These are phyloP conservation scores for Polydrusus pterygomalis DNA, from an alignment of 2,888 invertebrate species.

Conservation along the genomic window DNA sequence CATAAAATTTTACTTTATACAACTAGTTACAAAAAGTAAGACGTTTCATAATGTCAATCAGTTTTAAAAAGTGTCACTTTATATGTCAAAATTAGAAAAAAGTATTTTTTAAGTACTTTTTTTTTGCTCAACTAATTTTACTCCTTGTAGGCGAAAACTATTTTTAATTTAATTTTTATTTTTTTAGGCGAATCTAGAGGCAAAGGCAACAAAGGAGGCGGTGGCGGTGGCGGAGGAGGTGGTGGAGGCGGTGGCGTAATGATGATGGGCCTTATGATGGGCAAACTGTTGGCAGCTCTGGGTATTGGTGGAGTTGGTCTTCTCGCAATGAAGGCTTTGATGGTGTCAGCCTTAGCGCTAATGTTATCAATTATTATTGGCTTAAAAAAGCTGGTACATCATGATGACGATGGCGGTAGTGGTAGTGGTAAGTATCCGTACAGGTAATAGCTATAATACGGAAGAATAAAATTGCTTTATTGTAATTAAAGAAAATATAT, in stretches of 20 bases:
- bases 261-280: constrained; percentile 83
- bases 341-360: constrained; percentile 81
- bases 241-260: constrained; percentile 76
- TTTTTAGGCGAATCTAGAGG: constrained; percentile 69
- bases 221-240: constrained; percentile 69
- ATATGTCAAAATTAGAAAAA: too few species aligned
- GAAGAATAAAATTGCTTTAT: too few species aligned
- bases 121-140: too few species aligned
- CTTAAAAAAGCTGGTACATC: constrained; percentile 80
- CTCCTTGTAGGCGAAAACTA: too few species aligned
- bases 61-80: too few species aligned
- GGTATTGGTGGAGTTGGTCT: constrained; percentile 85
- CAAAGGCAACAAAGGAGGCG: constrained; percentile 69
- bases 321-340: constrained; percentile 81
- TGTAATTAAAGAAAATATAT: too few species aligned
- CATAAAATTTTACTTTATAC: too few species aligned
- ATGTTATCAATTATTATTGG: constrained; percentile 85
- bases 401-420: constrained; percentile 72
- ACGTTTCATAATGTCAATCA: too few species aligned
- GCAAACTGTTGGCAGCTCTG: constrained; percentile 84
- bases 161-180: background rate
- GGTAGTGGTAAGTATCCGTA: constrained; percentile 37
- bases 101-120: too few species aligned
- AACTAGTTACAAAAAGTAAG: too few species aligned
- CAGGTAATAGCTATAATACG: too few species aligned